Percentiles rank a stretch among this genome's conserved stretches.
Conservation (phyloP, 2,888 invertebrate species). For the Troides helena region DNA sequence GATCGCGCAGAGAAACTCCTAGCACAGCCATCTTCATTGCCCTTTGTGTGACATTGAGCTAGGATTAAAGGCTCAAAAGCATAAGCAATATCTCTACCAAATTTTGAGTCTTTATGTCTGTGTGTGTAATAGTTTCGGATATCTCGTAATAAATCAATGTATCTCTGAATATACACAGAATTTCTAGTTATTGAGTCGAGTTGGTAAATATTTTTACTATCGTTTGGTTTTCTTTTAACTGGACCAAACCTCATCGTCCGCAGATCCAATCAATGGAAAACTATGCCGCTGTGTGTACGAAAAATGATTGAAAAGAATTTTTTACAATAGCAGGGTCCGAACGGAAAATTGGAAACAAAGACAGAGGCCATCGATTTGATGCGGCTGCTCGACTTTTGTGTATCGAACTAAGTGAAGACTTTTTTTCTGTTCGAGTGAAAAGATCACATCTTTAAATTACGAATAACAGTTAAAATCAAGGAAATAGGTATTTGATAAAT, state of each 20-base stretch:
- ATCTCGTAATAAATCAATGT: too few relatives aligned
- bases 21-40: too few relatives aligned
- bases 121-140: too few relatives aligned
- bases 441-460: background rate
- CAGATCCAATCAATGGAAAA: conserved; percentile 17
- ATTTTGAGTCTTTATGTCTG: too few relatives aligned
- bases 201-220: background rate
- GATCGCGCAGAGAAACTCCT: too few relatives aligned
- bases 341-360: conserved; percentile 23
- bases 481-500: too few relatives aligned
- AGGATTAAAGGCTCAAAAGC: too few relatives aligned
- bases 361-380: background rate
- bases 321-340: conserved; percentile 13
- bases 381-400: background rate
- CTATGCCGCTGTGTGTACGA: conserved; percentile 12
- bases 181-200: too few relatives aligned
- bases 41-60: too few relatives aligned
- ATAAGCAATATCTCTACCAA: too few relatives aligned
- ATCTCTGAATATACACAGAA: too few relatives aligned
- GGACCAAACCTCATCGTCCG: conserved; percentile 8
- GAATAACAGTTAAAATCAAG: background rate
- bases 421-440: background rate
- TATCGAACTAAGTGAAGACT: background rate
- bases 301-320: conserved; percentile 24
- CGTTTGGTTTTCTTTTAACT: background rate